These are phyloP conservation scores for Amniataba percoides DNA, from an alignment of 2,797 vertebrate species.

Conservation along the genomic window DNA sequence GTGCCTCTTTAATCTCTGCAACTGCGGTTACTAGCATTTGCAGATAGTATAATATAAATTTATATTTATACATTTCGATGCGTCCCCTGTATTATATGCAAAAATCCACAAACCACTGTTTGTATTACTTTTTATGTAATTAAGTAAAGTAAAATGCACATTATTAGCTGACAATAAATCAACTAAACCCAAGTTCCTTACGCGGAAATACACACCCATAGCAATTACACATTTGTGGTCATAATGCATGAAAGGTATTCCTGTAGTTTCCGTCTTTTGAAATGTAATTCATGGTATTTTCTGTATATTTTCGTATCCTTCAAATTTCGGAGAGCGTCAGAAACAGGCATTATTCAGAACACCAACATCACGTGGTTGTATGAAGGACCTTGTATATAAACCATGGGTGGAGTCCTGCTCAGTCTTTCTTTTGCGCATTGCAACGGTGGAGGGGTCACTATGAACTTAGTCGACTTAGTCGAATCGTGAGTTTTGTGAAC, in stretches of 20 bases:
- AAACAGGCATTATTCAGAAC: neutral
- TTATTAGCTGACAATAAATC: neutral
- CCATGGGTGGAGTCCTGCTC: rapidly evolving
- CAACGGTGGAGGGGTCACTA: too few relatives aligned
- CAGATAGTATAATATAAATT: neutral
- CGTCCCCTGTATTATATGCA: neutral
- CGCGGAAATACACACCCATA: neutral
- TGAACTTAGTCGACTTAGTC: too few relatives aligned
- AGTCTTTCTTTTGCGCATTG: rapidly evolving
- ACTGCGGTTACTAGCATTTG: neutral
- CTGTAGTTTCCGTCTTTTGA: neutral
- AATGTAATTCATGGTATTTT: neutral
- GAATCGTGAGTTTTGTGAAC: rapidly evolving
- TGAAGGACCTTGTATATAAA: slow-evolving; percentile 38
- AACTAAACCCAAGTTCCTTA: neutral
- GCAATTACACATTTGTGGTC: neutral
- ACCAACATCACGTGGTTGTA: neutral
- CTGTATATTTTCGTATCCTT: neutral
- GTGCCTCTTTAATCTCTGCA: slow-evolving; percentile 3
- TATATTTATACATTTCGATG: too few relatives aligned
- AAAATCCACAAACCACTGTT: neutral
- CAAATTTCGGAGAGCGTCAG: neutral
- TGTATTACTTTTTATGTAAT: neutral
- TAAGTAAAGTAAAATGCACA: neutral
- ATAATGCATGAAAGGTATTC: neutral